Base-by-base conservation (phyloP, 2,888 invertebrate genomes). In the Stenotaenia linearis region DNA sequence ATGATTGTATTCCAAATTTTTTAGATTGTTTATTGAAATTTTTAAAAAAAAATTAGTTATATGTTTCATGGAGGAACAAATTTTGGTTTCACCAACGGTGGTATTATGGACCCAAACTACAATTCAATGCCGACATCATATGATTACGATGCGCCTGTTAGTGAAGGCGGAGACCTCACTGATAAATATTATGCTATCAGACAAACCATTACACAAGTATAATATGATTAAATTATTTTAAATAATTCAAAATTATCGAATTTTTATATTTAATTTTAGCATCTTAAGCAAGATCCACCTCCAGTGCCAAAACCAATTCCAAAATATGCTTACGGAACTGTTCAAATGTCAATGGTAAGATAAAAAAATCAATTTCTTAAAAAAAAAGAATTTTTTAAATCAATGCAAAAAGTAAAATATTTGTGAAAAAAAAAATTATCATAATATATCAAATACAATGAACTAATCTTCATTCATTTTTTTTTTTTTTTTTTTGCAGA, bases 141-240 rank as follows among this genome's bases (percentile, higher is more conserved):
- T 84, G 97, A 97, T 86, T 97, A 96, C 84, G 95, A 96, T 85
- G 93, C 96, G 0, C 97, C 97, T 0, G 87, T 98, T 82, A 90
- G 89, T 18, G 97, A 97, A 87, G 92, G 94, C 79, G 97, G 97
- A 0, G 96, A 96, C 87, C 91, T 93, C 0, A 96, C 95, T 0
- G 88, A 89, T 0, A 97, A 97, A 87, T 97, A 94, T 87, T 90
- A 88, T 82, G 89, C 88, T 2, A 89, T 94, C 78, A 90, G 91
- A 83, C 87, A 91, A n/a, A 86, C 90, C 21, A 87, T 93, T 80
- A 85, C 87, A 79, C 86, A 90, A 86, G 90, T 91, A 87, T 83
- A 4, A 18, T 32, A 9, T 32, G 32, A 6, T 32, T 32, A 32
- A 32, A 9, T 32, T 4, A n/a, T n/a, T 32, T 32, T 32, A 32